Conservation (phyloP, 1,140 invertebrate genomes). For the Anoplolepis gracilipes region DNA sequence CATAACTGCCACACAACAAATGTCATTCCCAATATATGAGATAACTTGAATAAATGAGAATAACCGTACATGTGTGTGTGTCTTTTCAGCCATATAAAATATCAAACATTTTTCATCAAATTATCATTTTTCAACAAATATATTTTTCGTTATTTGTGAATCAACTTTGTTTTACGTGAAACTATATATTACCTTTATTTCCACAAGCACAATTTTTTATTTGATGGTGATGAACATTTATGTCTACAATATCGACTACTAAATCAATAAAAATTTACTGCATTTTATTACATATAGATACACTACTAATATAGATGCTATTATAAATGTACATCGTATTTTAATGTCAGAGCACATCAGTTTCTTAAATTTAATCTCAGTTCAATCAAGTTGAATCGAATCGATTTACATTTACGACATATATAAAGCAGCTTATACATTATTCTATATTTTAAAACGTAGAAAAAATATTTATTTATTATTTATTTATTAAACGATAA, state of each 20-base stretch:
- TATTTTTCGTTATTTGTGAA: slow-evolving; percentile 49
- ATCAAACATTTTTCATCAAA: slow-evolving; percentile 53
- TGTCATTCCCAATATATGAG: background rate
- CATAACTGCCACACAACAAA: slow-evolving; percentile 3
- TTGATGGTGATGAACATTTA: slow-evolving; percentile 41
- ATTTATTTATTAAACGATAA: no score
- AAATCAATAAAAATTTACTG: slow-evolving; percentile 18
- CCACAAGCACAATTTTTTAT: slow-evolving; percentile 24
- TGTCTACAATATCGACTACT: slow-evolving; percentile 1
- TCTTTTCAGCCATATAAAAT: background rate
- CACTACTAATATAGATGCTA: background rate
- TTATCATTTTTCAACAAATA: slow-evolving; percentile 52
- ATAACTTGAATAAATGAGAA: slow-evolving; percentile 53
- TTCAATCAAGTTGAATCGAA: no score
- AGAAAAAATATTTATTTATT: no score
- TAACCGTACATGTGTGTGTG: background rate
- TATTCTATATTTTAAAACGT: no score
- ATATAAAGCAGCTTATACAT: no score
- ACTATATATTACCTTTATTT: slow-evolving; percentile 36
- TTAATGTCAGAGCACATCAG: background rate
- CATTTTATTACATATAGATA: no score
- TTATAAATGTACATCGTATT: background rate
- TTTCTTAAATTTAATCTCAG: background rate
- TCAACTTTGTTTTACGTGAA: slow-evolving; percentile 29
- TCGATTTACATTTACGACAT: no score